Base-by-base conservation (phyloP, 2,888 invertebrate genomes). In the Oligia strigilis region DNA sequence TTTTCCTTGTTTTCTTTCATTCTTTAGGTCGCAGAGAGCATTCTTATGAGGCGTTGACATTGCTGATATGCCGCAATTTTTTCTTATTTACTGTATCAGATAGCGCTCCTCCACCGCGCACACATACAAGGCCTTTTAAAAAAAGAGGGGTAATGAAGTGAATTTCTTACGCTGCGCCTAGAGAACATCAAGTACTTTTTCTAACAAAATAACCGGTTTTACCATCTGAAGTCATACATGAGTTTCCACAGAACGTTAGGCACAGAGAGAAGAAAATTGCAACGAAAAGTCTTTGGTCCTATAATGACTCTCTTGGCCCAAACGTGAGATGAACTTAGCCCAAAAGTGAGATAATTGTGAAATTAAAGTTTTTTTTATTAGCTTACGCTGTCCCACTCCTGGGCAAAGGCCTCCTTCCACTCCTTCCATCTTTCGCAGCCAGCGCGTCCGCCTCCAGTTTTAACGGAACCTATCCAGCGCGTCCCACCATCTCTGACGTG, bases 1-100 rank as follows among this genome's bases (percentile, higher is more conserved):
- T 80, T 83, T 89, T 82, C 80, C 85, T 81, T 89, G 82, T 84
- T 87, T 88, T 80, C 46, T 67, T 73, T 69, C 82, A 58, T 83
- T 85, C 79, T 75, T 75, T 77, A 82, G 77, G 80, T 82, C 71
- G 75, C 81, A 77, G 76, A 87, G 84, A 82, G 79, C 78, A 84
- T 89, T 84, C 82, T 88, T 82, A 83, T 84, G 87, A 84, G 79
- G 87, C 88, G 87, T 80, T 84, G 85, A 79, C 80, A 83, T 89
- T 87, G 87, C 87, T 85, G 87, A 88, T 89, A 87, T 66, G 80
- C 81, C 77, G 58, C 75, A 77, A 77, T 88, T 89, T 89, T 75
- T 72, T 82, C 75, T 89, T 85, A 89, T 89, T 88, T 88, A 88
- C 89, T 89, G 80, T 82, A 83, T 81, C 58, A 87, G 83, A 83